A percentile compares a stretch with the other conserved stretches of the same genome.
Evolutionary conservation across 1,140 invertebrate species (phyloP).

Genomic region (Coboldia fuscipes): DNA sequence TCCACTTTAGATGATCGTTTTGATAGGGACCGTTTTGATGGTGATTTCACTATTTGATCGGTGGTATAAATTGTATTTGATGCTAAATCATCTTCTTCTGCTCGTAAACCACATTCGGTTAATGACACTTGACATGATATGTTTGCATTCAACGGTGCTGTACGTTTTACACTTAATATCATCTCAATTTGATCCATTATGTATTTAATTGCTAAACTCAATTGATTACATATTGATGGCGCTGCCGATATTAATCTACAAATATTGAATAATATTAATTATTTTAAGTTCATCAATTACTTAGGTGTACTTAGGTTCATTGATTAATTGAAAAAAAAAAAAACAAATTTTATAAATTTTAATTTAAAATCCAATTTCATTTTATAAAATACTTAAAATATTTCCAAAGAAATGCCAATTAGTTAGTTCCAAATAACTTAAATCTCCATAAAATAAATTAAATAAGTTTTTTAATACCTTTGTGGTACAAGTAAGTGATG

Average conservation of each 20-base stretch:
- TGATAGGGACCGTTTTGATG: background rate
- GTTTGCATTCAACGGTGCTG: background rate
- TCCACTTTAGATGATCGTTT: conserved; percentile 2
- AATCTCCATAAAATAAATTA: too few relatives aligned
- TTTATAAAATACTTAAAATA: too few relatives aligned
- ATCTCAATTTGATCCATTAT: conserved; percentile 27
- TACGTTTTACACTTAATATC: background rate
- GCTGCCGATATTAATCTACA: background rate
- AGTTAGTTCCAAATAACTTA: too few relatives aligned
- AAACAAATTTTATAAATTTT: too few relatives aligned
- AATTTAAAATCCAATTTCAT: too few relatives aligned
- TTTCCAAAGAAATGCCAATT: too few relatives aligned
- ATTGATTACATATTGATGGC: background rate
- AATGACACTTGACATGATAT: background rate
- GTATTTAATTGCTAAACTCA: conserved; percentile 26
- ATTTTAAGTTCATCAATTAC: too few relatives aligned
- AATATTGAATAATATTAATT: too few relatives aligned
- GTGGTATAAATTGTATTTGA: background rate
- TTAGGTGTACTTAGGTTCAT: too few relatives aligned
- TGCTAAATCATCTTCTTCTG: background rate
- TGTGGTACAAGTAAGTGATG: too few relatives aligned
- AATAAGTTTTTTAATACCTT: too few relatives aligned
- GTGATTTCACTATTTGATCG: background rate
- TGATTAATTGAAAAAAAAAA: too few relatives aligned
- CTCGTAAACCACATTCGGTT: background rate